Evolutionary conservation across 2,113 vertebrate species (phyloP).

Genomic region (Rhabdornis inornatus): DNA sequence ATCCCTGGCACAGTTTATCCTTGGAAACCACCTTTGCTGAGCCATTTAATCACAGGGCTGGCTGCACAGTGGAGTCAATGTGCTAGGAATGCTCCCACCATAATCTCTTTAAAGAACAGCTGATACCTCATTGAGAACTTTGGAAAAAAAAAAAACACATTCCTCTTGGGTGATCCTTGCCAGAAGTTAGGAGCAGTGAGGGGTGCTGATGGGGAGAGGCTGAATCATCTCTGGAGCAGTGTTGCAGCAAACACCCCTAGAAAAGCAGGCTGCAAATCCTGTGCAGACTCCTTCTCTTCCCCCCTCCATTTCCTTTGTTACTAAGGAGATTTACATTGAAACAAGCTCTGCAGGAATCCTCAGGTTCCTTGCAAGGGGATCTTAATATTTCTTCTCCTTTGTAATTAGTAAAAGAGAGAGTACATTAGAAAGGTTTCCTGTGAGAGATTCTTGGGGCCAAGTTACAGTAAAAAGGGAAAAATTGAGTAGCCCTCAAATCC

Average conservation of each 20-base stretch:
- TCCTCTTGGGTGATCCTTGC: neutral
- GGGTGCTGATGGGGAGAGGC: neutral
- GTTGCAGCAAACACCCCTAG: neutral
- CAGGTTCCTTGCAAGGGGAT: constrained; percentile 7
- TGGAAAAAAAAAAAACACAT: neutral
- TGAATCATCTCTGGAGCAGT: neutral
- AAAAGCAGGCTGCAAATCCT: neutral
- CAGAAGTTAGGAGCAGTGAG: neutral
- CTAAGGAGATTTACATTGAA: constrained; percentile 62
- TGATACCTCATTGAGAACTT: constrained; percentile 37
- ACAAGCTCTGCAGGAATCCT: constrained; percentile 45
- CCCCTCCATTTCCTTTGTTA: constrained; percentile 49
- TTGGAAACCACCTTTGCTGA: constrained; percentile 55
- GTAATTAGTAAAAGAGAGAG: neutral
- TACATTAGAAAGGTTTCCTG: neutral
- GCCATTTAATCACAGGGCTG: constrained; percentile 26
- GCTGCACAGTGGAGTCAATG: neutral
- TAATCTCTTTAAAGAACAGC: constrained; percentile 43
- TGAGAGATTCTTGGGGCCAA: neutral
- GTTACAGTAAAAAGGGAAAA: neutral
- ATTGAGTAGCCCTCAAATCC: neutral
- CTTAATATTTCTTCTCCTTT: constrained; percentile 7
- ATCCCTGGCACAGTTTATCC: constrained; percentile 47
- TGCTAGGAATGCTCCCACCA: neutral
- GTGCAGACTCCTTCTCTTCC: neutral